A percentile compares a stretch with the other conserved stretches of the same genome.
These are phyloP conservation scores for Tyrannus savana DNA, from an alignment of 2,113 vertebrate genomes.

Conservation along the genomic window DNA sequence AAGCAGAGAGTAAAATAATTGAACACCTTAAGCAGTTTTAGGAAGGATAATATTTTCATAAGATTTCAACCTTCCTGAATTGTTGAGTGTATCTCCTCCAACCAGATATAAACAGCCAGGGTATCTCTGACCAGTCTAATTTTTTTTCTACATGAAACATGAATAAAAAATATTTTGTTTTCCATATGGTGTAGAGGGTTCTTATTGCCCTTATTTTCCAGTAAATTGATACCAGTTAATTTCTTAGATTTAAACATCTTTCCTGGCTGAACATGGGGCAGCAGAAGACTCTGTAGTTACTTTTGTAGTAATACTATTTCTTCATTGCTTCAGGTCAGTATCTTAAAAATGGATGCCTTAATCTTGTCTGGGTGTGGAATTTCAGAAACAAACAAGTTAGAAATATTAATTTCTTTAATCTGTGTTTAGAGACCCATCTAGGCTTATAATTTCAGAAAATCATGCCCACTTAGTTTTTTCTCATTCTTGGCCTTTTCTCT, in stretches of 20 bases:
- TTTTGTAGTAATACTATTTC: neutral
- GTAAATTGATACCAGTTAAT: neutral
- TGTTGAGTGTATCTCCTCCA: neutral
- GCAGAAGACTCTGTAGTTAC: neutral
- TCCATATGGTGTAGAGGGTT: neutral
- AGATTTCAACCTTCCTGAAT: neutral
- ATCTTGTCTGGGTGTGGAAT: neutral
- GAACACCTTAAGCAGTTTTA: neutral
- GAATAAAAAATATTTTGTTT: neutral
- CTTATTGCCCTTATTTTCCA: neutral
- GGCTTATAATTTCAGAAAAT: neutral
- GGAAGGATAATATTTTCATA: neutral
- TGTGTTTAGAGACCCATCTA: neutral
- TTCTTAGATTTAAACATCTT: neutral
- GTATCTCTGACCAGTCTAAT: neutral
- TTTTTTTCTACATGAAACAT: neutral
- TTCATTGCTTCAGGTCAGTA: neutral
- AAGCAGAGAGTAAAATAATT: neutral
- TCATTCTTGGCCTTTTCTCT: neutral
- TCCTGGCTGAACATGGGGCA: neutral
- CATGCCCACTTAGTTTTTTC: neutral
- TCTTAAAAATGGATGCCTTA: slow-evolving; percentile 8
- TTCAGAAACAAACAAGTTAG: neutral
- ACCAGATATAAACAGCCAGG: neutral
- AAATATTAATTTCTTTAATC: neutral